Base-by-base conservation (phyloP, 1,140 invertebrate species). In the Leptestheria dahalacensis region DNA sequence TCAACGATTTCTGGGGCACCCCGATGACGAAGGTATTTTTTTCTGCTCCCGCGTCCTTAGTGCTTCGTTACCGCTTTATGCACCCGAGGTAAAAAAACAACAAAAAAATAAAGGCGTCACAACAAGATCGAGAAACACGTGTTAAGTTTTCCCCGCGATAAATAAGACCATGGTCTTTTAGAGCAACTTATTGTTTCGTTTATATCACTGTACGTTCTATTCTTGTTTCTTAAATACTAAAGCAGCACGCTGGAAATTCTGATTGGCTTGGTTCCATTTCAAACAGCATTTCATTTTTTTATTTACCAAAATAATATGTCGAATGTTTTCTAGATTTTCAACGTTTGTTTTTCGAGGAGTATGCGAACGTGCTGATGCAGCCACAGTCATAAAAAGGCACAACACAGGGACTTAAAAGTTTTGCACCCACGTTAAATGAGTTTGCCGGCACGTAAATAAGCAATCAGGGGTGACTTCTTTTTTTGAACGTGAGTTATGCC, bases 1-100 rank as follows among this genome's bases (percentile, higher is more conserved):
- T 86, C 69, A 96, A 97, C 74, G 93, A 97, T 73, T 97, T 97
- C 70, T 97, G 93, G 93, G 93, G 93, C 59, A 97, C 92, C 61
- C 91, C 92, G 59, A 97, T 97, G 83, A 83, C 91, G 68, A 95
- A 96, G 85, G 91, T 91, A 68, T 68, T 70, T 62, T 25, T 50
- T 41, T 15, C 6, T 15, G 15, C 6, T 41, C 15, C 15, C 15
- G 6, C 33, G 6, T 15, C 33, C 15, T 15, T 12, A 52, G 20
- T 15, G 3, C 50, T 52, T 52, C 11, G 50, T 20, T 4, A 12
- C 11, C 47, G 20, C 47, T 48, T 20, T 48, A 0, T 48, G 20
- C 20, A 48, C 20, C n/a, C n/a, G 47, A 20, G 20, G 20, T 20
- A 1, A 48, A 48, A 2, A 48, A 48, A n/a, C 47, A 48, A 48